phyloP scores from a whole-genome alignment of 2,797 vertebrate genomes.

The Zenarchopterus dispar region DNA sequence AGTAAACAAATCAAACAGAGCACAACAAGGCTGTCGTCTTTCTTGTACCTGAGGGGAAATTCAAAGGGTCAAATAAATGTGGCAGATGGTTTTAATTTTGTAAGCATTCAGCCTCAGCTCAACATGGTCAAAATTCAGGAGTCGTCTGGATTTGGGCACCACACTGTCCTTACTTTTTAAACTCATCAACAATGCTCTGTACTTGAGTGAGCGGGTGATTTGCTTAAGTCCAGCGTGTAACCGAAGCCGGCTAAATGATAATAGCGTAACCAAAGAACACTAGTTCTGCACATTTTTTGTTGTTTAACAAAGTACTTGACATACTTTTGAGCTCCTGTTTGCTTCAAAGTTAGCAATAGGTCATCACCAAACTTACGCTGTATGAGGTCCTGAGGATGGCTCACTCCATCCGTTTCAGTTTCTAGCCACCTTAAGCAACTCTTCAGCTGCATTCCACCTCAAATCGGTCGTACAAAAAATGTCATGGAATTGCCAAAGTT shows the following conservation, averaged over 20 bases:
- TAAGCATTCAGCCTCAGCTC: not conserved
- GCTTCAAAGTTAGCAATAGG: not conserved
- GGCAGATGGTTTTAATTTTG: not conserved
- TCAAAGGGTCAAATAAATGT: conserved; percentile 4
- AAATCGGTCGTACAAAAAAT: conserved; percentile 10
- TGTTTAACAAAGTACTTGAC: too few relatives aligned
- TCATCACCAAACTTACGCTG: not conserved
- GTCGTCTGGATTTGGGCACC: conserved; percentile 1
- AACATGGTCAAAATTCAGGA: not conserved
- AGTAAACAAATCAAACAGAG: not conserved
- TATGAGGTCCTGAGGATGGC: conserved; percentile 1
- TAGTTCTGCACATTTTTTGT: too few relatives aligned
- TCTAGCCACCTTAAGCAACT: conserved; percentile 8
- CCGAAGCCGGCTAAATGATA: too few relatives aligned
- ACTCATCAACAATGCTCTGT: not conserved
- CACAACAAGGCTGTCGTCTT: not conserved
- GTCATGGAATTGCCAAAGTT: conserved; percentile 5
- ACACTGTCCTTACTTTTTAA: not conserved
- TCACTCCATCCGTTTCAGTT: conserved; percentile 4
- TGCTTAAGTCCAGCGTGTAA: not conserved
- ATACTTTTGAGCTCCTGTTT: too few relatives aligned
- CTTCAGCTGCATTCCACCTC: not conserved
- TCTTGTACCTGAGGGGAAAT: not conserved
- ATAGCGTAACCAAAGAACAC: too few relatives aligned
- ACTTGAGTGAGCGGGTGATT: not conserved